A percentile compares a stretch with the other conserved stretches of the same genome.
Conservation (phyloP, 2,797 vertebrate species). For the Myripristis jacobus region DNA sequence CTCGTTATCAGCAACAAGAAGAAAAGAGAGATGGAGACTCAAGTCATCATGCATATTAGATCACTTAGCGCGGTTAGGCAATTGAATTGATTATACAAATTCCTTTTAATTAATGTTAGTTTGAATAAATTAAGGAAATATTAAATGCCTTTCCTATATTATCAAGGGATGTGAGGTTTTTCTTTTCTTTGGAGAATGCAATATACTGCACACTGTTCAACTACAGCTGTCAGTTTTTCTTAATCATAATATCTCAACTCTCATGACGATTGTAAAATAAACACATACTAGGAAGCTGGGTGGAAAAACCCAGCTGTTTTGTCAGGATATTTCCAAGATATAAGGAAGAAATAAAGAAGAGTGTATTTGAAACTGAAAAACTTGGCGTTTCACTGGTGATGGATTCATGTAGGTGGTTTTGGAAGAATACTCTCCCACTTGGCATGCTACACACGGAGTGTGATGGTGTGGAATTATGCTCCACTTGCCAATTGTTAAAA, state of each 20-base stretch:
- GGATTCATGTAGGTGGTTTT: conserved; percentile 79
- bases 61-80: conserved; percentile 76
- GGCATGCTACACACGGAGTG: conserved; percentile 76
- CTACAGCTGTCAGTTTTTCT: conserved; percentile 78
- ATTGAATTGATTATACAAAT: conserved; percentile 80
- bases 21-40: conserved; percentile 56
- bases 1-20: conserved; percentile 36
- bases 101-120: conserved; percentile 79
- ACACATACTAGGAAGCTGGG: conserved; percentile 72
- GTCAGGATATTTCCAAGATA: conserved; percentile 70
- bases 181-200: conserved; percentile 52
- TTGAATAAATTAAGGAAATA: conserved; percentile 82
- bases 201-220: conserved; percentile 63
- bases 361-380: conserved; percentile 74
- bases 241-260: conserved; percentile 79
- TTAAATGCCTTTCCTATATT: conserved; percentile 74
- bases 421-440: conserved; percentile 77
- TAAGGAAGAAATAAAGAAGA: conserved; percentile 62
- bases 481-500: conserved; percentile 77
- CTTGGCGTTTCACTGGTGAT: conserved; percentile 76
- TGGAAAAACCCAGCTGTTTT: conserved; percentile 79
- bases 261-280: conserved; percentile 80
- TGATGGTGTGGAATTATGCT: conserved; percentile 62
- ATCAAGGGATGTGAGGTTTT: conserved; percentile 68
- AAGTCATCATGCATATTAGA: conserved; percentile 75